Evolutionary conservation across 2,113 vertebrate species (phyloP).

Genomic region (Martes martes): DNA sequence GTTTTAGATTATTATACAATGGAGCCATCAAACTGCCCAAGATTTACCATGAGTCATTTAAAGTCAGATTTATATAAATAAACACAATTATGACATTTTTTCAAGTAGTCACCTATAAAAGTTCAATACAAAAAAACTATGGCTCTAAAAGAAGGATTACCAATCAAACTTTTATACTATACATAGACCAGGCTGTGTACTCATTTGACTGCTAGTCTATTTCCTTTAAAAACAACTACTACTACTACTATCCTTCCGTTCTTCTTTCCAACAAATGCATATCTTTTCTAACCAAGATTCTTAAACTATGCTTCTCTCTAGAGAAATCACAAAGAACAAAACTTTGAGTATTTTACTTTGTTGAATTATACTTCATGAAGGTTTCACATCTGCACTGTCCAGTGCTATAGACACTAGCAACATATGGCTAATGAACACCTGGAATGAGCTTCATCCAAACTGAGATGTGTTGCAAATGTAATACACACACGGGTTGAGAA

Average conservation of each 20-base stretch:
- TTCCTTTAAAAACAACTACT: not conserved
- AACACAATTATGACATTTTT: not conserved
- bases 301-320: not conserved
- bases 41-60: not conserved
- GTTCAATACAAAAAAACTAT: not conserved
- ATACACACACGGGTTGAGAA: not conserved
- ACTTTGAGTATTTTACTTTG: not conserved
- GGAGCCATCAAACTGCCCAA: not conserved
- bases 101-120: not conserved
- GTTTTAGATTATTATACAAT: not conserved
- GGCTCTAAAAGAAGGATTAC: not conserved
- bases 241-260: not conserved
- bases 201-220: not conserved
- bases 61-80: conserved; percentile 17
- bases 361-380: not conserved
- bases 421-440: not conserved
- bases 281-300: not conserved
- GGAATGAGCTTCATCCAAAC: not conserved
- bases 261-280: not conserved
- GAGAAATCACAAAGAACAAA: not conserved
- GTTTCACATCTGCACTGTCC: not conserved
- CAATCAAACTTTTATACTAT: not conserved
- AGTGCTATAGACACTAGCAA: not conserved
- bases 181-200: not conserved
- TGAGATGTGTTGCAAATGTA: not conserved